These are phyloP conservation scores for Drosophila kanapiae DNA, from an alignment of 1,140 invertebrate species.

Conservation along the genomic window DNA sequence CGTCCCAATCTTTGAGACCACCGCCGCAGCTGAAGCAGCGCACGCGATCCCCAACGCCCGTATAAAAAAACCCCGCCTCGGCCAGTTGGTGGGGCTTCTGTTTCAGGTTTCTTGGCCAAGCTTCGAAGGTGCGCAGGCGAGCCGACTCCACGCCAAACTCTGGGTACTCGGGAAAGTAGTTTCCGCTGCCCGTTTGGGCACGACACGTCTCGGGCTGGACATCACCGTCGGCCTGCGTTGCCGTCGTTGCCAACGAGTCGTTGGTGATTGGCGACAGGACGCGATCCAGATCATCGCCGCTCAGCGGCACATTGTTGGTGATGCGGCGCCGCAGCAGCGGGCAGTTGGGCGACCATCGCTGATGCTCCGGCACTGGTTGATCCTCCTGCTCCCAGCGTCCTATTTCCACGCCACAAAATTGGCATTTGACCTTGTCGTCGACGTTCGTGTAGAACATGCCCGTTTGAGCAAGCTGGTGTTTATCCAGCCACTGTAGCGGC, in stretches of 20 bases:
- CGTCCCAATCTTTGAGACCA: conserved; percentile 94
- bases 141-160: conserved; percentile 86
- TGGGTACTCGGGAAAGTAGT: conserved; percentile 85
- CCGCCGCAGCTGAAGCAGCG: conserved; percentile 95
- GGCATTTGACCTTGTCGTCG: conserved; percentile 91
- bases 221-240: conserved; percentile 37
- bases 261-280: conserved; percentile 78
- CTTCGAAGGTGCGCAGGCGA: conserved; percentile 89
- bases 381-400: conserved; percentile 92
- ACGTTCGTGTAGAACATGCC: conserved; percentile 93
- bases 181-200: conserved; percentile 24
- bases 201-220: conserved; percentile 28
- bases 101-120: conserved; percentile 91
- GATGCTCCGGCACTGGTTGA: conserved; percentile 92
- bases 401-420: conserved; percentile 94
- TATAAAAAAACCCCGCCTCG: conserved; percentile 96
- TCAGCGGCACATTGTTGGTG: conserved; percentile 88
- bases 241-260: conserved; percentile 45
- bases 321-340: conserved; percentile 88
- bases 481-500: conserved; percentile 87
- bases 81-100: conserved; percentile 92
- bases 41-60: conserved; percentile 93
- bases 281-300: conserved; percentile 67
- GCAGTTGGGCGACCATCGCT: conserved; percentile 91
- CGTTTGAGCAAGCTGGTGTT: conserved; percentile 88